These are phyloP conservation scores for pig (Sus scrofa) DNA, from an alignment of 2,113 vertebrate genomes.

Conservation along the genomic window DNA sequence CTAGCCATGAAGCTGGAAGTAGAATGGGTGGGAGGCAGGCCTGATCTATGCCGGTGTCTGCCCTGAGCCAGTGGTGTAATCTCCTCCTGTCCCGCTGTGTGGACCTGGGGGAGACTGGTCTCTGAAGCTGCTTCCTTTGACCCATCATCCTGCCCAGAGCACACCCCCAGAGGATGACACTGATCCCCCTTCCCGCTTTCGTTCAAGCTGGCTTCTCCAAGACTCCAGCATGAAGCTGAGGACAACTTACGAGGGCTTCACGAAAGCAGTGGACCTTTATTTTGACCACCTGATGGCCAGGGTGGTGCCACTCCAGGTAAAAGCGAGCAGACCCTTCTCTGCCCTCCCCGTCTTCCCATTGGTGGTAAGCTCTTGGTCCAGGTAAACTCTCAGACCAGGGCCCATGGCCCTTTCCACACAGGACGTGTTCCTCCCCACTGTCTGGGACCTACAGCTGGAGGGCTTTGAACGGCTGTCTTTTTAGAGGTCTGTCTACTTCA, in stretches of 20 bases:
- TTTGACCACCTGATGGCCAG: slow-evolving; percentile 93
- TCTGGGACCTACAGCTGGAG: neutral
- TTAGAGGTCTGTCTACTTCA: neutral
- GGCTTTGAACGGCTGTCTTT: neutral
- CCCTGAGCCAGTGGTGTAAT: neutral
- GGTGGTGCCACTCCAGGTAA: slow-evolving; percentile 94
- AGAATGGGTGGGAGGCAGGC: neutral
- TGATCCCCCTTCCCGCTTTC: neutral
- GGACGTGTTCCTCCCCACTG: too few relatives aligned
- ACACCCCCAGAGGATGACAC: neutral
- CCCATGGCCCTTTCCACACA: neutral
- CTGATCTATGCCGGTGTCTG: neutral
- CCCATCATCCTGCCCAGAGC: too few relatives aligned
- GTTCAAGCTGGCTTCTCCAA: slow-evolving; percentile 93
- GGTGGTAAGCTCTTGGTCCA: neutral
- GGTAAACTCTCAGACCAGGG: too few relatives aligned
- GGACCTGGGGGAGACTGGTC: neutral
- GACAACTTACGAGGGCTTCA: slow-evolving; percentile 93
- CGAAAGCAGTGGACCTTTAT: slow-evolving; percentile 91
- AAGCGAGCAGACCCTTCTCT: neutral
- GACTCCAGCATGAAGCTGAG: slow-evolving; percentile 94
- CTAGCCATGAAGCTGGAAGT: neutral
- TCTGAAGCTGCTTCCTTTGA: neutral
- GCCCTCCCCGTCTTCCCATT: neutral
- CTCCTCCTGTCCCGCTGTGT: too few relatives aligned